phyloP scores from a whole-genome alignment of 2,797 vertebrate genomes.

The Myiothlypis chrysogaster region DNA sequence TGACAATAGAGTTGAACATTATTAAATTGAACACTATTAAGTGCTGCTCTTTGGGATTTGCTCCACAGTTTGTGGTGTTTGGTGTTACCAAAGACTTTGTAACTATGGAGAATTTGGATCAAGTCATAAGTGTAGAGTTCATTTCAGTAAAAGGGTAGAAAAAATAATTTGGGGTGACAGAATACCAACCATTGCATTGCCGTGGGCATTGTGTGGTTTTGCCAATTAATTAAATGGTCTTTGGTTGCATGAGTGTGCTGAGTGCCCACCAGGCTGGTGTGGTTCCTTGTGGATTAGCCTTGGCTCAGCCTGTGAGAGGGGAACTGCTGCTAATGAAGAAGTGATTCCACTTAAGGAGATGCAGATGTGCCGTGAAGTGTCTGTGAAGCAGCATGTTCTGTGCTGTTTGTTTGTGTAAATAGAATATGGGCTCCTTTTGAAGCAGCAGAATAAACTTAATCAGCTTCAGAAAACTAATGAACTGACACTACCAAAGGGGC shows the following conservation, averaged over 20 bases:
- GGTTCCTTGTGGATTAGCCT: not conserved
- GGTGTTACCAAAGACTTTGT: not conserved
- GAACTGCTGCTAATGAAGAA: not conserved
- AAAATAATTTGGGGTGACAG: not conserved
- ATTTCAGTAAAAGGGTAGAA: not conserved
- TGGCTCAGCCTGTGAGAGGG: not conserved
- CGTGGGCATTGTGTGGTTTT: not conserved
- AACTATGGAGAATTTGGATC: not conserved
- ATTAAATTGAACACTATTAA: not conserved
- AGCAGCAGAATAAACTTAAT: not conserved
- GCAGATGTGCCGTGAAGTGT: slow-evolving; percentile 1
- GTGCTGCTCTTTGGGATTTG: not conserved
- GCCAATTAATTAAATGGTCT: not conserved
- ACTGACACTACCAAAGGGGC: not conserved
- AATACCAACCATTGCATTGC: accelerated
- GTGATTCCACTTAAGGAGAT: not conserved
- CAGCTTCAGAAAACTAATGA: not conserved
- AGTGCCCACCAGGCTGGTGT: not conserved
- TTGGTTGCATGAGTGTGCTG: not conserved
- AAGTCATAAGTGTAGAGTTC: not conserved
- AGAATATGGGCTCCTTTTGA: not conserved
- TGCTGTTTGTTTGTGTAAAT: not conserved
- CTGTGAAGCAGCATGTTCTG: not conserved
- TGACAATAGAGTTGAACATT: not conserved
- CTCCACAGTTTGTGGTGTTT: not conserved